Percentiles rank a stretch among this genome's conserved stretches.
Conservation (phyloP, 2,888 invertebrate species). For the Nomada lathburiana region DNA sequence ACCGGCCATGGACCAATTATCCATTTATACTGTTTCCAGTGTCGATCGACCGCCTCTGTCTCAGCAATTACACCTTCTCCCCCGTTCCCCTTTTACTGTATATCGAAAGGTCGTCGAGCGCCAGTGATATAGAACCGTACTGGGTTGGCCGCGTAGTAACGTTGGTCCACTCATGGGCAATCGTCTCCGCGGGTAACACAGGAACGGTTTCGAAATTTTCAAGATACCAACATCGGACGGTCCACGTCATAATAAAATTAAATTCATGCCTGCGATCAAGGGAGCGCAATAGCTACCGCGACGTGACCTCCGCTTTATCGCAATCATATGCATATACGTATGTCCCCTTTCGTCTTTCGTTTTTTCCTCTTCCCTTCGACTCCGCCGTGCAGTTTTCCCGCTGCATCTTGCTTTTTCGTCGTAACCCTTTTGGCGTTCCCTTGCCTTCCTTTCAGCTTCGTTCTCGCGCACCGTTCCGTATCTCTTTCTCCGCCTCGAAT, state of each 20-base stretch:
- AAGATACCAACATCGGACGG: constrained; percentile 74
- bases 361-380: background rate
- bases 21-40: constrained; percentile 71
- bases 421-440: constrained; percentile 12
- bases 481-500: constrained; percentile 65
- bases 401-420: constrained; percentile 23
- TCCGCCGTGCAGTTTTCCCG: constrained; percentile 2
- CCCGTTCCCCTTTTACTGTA: constrained; percentile 27
- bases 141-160: constrained; percentile 8
- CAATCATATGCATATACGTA: constrained; percentile 71
- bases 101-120: constrained; percentile 64
- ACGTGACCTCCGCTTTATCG: constrained; percentile 74
- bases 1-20: constrained; percentile 53
- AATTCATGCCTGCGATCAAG: constrained; percentile 78
- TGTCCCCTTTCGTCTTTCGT: constrained; percentile 45
- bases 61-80: constrained; percentile 62
- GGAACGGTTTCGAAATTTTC: constrained; percentile 66
- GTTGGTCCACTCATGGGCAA: constrained; percentile 29
- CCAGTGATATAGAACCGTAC: constrained; percentile 60
- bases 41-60: constrained; percentile 60
- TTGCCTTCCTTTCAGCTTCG: constrained; percentile 24
- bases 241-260: constrained; percentile 80
- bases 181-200: constrained; percentile 68
- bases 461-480: constrained; percentile 37
- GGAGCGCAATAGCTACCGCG: constrained; percentile 79